Percentiles rank a stretch among this genome's conserved stretches.
Conservation (phyloP, 92 coral and sea anemone genomes). For the Montipora capitata region DNA sequence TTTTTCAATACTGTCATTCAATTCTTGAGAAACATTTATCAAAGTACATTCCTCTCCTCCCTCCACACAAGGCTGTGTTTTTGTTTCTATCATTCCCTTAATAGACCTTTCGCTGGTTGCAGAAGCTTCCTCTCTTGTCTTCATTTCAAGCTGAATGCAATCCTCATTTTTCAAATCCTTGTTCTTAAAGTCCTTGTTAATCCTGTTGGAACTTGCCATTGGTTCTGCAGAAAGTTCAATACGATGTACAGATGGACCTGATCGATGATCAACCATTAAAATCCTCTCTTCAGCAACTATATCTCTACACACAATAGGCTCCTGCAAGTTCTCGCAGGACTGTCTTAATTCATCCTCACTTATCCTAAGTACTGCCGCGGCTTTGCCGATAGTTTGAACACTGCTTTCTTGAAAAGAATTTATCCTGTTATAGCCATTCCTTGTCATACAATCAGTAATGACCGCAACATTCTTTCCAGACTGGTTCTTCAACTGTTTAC, state of each 20-base stretch:
- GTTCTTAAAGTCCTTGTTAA: background rate
- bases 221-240: background rate
- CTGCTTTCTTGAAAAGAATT: background rate
- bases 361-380: constrained; percentile 44
- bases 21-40: background rate
- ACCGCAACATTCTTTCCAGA: background rate
- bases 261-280: background rate
- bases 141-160: background rate
- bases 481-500: constrained; percentile 4
- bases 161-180: background rate
- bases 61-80: background rate
- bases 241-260: background rate
- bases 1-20: background rate
- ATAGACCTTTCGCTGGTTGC: background rate
- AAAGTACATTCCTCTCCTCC: background rate
- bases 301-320: background rate
- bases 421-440: background rate
- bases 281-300: background rate
- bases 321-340: constrained; percentile 24
- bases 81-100: background rate
- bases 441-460: background rate
- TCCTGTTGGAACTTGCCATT: background rate
- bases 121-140: background rate
- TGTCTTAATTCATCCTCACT: constrained; percentile 28
- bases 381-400: background rate